These are phyloP conservation scores for Saccopteryx leptura DNA, from an alignment of 2,113 vertebrate species.

Conservation along the genomic window DNA sequence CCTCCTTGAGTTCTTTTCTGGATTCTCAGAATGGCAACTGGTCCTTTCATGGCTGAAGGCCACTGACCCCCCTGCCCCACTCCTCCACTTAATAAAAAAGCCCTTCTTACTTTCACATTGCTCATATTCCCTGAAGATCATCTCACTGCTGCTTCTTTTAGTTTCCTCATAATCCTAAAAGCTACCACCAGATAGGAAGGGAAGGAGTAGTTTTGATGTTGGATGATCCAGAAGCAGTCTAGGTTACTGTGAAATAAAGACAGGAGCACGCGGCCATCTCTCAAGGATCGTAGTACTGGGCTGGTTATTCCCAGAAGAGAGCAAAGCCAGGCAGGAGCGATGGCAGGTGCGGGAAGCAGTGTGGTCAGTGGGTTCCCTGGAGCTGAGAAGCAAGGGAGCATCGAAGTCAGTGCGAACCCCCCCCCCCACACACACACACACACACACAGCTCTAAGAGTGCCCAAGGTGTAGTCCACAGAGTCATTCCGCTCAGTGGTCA, in stretches of 20 bases:
- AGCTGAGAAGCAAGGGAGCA: background rate
- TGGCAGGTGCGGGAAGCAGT: accelerated
- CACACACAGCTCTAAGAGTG: accelerated
- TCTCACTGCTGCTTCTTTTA: background rate
- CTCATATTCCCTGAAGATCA: background rate
- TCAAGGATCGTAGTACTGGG: background rate
- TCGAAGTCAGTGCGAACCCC: background rate
- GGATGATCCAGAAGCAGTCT: background rate
- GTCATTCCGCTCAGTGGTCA: background rate
- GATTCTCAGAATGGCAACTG: background rate
- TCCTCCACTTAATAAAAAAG: background rate
- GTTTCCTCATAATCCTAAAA: background rate
- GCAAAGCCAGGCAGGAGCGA: background rate
- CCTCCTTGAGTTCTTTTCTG: background rate
- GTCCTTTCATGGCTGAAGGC: background rate
- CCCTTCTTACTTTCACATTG: accelerated
- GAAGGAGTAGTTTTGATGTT: background rate
- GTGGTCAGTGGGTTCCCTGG: background rate
- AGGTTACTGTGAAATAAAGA: background rate
- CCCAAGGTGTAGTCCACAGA: accelerated
- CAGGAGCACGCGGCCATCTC: background rate
- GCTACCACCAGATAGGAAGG: background rate
- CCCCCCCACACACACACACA: no score
- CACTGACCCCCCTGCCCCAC: accelerated
- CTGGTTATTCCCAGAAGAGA: background rate